Evolutionary conservation across 2,797 vertebrate genomes (phyloP).

Genomic region (Enteromius anoplus): DNA sequence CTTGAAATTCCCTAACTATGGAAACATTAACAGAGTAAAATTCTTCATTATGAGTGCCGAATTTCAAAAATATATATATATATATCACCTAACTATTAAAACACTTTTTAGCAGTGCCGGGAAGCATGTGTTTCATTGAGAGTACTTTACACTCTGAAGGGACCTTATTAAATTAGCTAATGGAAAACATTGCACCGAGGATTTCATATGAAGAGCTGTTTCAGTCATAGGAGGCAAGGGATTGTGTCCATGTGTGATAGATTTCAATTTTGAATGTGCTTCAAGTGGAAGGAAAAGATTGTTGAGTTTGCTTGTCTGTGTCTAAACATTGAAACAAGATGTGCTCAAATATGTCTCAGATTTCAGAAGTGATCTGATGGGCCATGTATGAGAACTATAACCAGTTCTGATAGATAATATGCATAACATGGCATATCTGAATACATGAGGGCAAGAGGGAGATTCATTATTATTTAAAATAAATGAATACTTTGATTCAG

Average conservation of each 20-base stretch:
- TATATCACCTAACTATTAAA: slow-evolving; percentile 13
- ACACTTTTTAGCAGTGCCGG: slow-evolving; percentile 3
- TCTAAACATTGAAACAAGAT: slow-evolving; percentile 31
- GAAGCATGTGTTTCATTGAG: not conserved
- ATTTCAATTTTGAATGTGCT: slow-evolving; percentile 27
- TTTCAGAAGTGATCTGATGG: slow-evolving; percentile 3
- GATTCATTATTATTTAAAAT: not conserved
- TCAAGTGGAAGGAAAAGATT: slow-evolving; percentile 23
- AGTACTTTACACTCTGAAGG: slow-evolving; percentile 22
- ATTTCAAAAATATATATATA: not conserved
- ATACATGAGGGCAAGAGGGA: not conserved
- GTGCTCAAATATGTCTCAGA: slow-evolving; percentile 22
- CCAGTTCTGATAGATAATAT: not conserved
- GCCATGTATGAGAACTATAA: not conserved
- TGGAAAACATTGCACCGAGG: slow-evolving; percentile 23
- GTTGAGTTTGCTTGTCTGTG: slow-evolving; percentile 24
- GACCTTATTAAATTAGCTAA: slow-evolving; percentile 42
- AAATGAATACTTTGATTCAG: not conserved
- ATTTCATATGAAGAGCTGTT: slow-evolving; percentile 26
- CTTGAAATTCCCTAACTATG: not conserved
- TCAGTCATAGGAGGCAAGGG: slow-evolving; percentile 10
- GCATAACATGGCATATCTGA: not conserved
- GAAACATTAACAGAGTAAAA: not conserved
- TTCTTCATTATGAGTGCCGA: slow-evolving; percentile 8
- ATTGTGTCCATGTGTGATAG: slow-evolving; percentile 29